Evolutionary conservation across 1,140 invertebrate genomes (phyloP).

Genomic region (Camponotus pennsylvanicus): DNA sequence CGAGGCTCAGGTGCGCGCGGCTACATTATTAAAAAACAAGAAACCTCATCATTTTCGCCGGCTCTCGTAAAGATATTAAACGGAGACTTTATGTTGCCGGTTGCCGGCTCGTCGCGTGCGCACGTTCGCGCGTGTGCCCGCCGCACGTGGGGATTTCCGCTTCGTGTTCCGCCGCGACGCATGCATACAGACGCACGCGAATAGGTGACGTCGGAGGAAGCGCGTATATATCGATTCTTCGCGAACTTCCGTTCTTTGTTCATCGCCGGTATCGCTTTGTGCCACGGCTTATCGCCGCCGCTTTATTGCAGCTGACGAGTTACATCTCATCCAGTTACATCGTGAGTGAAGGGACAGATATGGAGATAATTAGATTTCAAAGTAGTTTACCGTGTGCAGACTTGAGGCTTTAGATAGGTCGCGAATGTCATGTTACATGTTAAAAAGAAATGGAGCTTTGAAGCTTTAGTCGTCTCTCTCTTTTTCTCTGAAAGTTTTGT

Average conservation of each 20-base stretch:
- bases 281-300: conserved; percentile 31
- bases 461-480: not conserved
- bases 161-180: conserved; percentile 74
- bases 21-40: conserved; percentile 85
- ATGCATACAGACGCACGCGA: conserved; percentile 21
- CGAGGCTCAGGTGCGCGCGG: conserved; percentile 82
- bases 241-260: conserved; percentile 71
- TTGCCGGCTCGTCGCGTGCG: conserved; percentile 59
- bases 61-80: conserved; percentile 84
- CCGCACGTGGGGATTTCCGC: conserved; percentile 74
- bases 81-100: conserved; percentile 83
- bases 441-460: not conserved
- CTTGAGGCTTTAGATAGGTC: not conserved
- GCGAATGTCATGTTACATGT: not conserved
- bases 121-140: conserved; percentile 51
- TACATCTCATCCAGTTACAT: not conserved
- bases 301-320: conserved; percentile 50
- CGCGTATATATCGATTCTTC: conserved; percentile 70
- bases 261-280: conserved; percentile 46
- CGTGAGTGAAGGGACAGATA: not conserved
- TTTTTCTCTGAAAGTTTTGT: not conserved
- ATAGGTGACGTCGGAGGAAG: conserved; percentile 62
- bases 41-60: conserved; percentile 84
- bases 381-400: not conserved
- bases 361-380: not conserved